Percentiles rank a stretch among this genome's conserved stretches.
Conservation (phyloP, 1,140 invertebrate species). For the Heterodera carotae region DNA sequence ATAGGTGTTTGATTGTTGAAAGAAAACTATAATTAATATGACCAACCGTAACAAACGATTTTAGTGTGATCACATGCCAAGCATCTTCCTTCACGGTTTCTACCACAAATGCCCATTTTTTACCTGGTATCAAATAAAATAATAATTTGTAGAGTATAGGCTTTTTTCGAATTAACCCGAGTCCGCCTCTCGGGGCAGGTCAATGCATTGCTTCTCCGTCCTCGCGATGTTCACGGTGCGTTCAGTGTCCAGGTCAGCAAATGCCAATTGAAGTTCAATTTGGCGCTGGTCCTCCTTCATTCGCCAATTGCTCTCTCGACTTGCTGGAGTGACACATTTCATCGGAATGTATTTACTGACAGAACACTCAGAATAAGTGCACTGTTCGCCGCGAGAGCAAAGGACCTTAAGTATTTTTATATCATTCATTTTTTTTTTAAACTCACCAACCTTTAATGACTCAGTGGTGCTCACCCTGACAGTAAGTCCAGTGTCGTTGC, state of each 20-base stretch:
- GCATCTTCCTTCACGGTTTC: constrained; percentile 76
- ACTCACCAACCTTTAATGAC: constrained; percentile 57
- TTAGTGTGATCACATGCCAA: constrained; percentile 74
- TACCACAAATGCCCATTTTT: constrained; percentile 78
- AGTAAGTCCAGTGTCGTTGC: constrained; percentile 60
- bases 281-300: constrained; percentile 44
- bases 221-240: constrained; percentile 76
- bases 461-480: constrained; percentile 57
- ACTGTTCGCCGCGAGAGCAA: too few species aligned
- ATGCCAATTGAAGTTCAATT: constrained; percentile 51
- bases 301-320: constrained; percentile 31
- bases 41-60: constrained; percentile 76
- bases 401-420: too few species aligned
- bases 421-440: too few species aligned
- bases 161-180: constrained; percentile 48
- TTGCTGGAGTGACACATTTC: constrained; percentile 31
- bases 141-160: too few species aligned
- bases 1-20: too few species aligned
- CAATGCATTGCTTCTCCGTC: constrained; percentile 84
- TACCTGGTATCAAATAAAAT: constrained; percentile 64
- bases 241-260: constrained; percentile 64
- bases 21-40: too few species aligned
- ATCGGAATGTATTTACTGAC: constrained; percentile 66
- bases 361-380: constrained; percentile 10
- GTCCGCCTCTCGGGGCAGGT: constrained; percentile 71